Conservation (phyloP, 2,797 vertebrate genomes). For the Brachymystax lenok region DNA sequence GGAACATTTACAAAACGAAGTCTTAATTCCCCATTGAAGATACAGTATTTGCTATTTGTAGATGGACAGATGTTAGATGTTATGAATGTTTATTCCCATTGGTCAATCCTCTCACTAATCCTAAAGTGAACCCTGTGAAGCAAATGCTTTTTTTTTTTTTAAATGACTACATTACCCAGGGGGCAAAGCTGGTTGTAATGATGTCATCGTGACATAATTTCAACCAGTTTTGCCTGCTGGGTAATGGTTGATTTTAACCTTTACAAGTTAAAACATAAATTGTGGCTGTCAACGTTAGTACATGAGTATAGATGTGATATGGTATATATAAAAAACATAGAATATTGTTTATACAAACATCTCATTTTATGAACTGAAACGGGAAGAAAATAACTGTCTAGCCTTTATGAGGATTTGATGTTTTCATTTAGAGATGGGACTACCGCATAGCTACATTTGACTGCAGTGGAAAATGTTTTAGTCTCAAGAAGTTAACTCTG, state of each 20-base stretch:
- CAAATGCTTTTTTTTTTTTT: slow-evolving; percentile 22
- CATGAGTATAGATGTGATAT: slow-evolving; percentile 66
- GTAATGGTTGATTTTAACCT: slow-evolving; percentile 53
- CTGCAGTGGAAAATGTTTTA: slow-evolving; percentile 14
- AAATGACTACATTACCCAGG: slow-evolving; percentile 34
- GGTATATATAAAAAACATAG: slow-evolving; percentile 55
- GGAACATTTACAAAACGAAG: not conserved
- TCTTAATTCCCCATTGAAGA: slow-evolving; percentile 11
- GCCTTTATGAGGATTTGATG: slow-evolving; percentile 14
- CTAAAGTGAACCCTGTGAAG: slow-evolving; percentile 43
- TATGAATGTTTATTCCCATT: slow-evolving; percentile 59
- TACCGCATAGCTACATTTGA: no score
- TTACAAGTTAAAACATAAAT: slow-evolving; percentile 42
- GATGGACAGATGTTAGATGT: slow-evolving; percentile 63
- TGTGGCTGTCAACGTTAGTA: slow-evolving; percentile 69
- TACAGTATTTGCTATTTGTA: slow-evolving; percentile 56
- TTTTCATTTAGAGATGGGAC: no score
- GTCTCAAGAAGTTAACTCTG: slow-evolving; percentile 17
- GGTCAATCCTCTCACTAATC: slow-evolving; percentile 54
- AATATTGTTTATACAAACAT: slow-evolving; percentile 46
- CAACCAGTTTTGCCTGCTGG: not conserved
- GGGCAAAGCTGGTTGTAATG: not conserved
- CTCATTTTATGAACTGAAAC: slow-evolving; percentile 48
- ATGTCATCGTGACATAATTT: not conserved
- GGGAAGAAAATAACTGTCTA: slow-evolving; percentile 26